Percentiles rank a stretch among this genome's conserved stretches.
Evolutionary conservation across 1,140 invertebrate species (phyloP).

Genomic region (Thereuonema tuberculata): DNA sequence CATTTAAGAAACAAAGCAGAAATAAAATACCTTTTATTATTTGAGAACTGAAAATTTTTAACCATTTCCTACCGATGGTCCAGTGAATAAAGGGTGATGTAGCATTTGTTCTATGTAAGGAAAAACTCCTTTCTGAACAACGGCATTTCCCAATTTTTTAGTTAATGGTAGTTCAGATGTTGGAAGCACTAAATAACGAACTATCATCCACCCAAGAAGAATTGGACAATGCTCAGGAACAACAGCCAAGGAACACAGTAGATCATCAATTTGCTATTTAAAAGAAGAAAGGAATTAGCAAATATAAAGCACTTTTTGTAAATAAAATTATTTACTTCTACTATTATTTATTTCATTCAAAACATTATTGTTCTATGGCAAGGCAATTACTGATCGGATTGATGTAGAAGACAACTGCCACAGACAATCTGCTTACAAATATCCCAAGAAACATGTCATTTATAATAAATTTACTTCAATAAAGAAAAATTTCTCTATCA

Average conservation of each 20-base stretch:
- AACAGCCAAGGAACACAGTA: constrained; percentile 22
- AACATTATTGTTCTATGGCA: no score
- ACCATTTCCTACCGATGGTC: neutral
- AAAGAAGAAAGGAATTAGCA: neutral
- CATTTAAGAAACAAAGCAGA: no score
- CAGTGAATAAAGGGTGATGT: constrained; percentile 23
- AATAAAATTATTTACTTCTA: no score
- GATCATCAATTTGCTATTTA: constrained; percentile 25
- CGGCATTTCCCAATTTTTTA: constrained; percentile 26
- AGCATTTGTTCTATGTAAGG: constrained; percentile 24
- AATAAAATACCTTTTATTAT: no score
- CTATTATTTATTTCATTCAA: no score
- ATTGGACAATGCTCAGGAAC: constrained; percentile 26
- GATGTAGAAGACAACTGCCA: no score
- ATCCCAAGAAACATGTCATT: no score
- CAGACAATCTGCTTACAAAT: no score
- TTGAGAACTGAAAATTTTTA: no score
- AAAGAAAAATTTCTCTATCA: no score
- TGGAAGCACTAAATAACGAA: constrained; percentile 17
- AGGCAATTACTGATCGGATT: no score
- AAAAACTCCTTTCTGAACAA: constrained; percentile 30
- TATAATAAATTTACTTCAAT: no score
- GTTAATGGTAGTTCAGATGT: constrained; percentile 14
- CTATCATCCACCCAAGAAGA: constrained; percentile 30
- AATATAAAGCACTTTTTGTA: neutral